phyloP scores from a whole-genome alignment of 2,113 vertebrate genomes.

The Salvelinus sp. region DNA sequence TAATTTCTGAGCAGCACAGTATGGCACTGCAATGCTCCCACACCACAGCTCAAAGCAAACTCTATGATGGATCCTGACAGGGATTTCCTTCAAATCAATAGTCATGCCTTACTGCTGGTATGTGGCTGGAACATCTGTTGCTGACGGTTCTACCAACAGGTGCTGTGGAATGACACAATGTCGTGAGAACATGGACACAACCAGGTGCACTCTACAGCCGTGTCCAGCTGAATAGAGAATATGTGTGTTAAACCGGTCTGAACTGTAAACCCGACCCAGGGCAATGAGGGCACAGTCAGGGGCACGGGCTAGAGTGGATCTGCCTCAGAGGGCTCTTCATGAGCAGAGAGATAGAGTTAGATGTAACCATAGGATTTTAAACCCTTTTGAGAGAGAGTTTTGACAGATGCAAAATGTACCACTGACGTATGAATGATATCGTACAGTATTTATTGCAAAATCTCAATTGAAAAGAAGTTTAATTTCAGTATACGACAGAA shows the following conservation, averaged over 20 bases:
- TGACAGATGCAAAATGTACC: too few species aligned
- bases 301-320: slow-evolving; percentile 14
- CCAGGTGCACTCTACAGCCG: slow-evolving; percentile 61
- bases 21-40: slow-evolving; percentile 6
- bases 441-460: too few species aligned
- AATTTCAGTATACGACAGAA: too few species aligned
- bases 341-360: too few species aligned
- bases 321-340: slow-evolving; percentile 14
- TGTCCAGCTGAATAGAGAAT: slow-evolving; percentile 53
- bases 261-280: slow-evolving; percentile 49
- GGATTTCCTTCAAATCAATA: slow-evolving; percentile 67
- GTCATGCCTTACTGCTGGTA: slow-evolving; percentile 55
- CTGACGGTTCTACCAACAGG: slow-evolving; percentile 58
- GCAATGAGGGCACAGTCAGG: slow-evolving; percentile 15
- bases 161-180: slow-evolving; percentile 57
- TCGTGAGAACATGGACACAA: slow-evolving; percentile 66
- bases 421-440: too few species aligned
- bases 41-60: slow-evolving; percentile 50
- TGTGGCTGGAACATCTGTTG: slow-evolving; percentile 68
- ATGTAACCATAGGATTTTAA: too few species aligned
- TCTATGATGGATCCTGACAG: slow-evolving; percentile 53
- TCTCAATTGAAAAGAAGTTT: too few species aligned
- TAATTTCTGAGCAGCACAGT: slow-evolving; percentile 38
- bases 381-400: too few species aligned
- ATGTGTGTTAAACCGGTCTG: slow-evolving; percentile 50